Evolutionary conservation across 2,797 vertebrate species (phyloP), one percentile per base, ranked within the genome.

Genomic region (Coendou prehensilis): DNA sequence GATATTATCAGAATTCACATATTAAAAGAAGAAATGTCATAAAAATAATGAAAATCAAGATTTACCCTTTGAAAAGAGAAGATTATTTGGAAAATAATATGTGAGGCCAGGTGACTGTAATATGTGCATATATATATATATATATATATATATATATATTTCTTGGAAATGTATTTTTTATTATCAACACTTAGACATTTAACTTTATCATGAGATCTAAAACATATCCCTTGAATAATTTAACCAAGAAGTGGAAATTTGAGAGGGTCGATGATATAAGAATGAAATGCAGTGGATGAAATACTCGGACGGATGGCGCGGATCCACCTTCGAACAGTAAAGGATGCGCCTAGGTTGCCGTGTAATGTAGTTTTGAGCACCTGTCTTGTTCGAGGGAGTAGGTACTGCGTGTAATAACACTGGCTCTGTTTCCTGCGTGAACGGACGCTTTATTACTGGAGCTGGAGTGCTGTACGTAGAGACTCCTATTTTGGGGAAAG

Each of bases 41-140:
- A 93, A 75, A 97, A 95, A 76, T 84, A n/a, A 54, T 89, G 37
- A 63, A 90, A 88, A 71, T 87, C 56, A 83, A 85, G n/a, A 87
- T 78, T 95, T 84, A 17, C 14, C 85, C 20, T 96, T 50, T 59
- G 73, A 59, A 85, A 91, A 92, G 50, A 54, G 94, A 89, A 75
- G 8, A 52, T 92, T 63, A 86, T 69, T 87, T 91, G 84, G 33
- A 94, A 95, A 95, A 87, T 87, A 69, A 87, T 52, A 54, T 33
- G 13, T 71, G 54, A 80, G 28, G 23, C 82, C 56, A 89, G 57
- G 81, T 82, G 17, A 88, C 26, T 71, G 20, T 54, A 63, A 13
- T n/a, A 3, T 59, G 13, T 76, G 2, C 69, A 15, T 56, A 11
- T 20, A 37, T 28, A 20, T 76, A 5, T 37, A 28, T 89, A 37